Base-by-base conservation (phyloP, 37 sponge, comb jelly and placozoan genomes). In the Geodia barretti region DNA sequence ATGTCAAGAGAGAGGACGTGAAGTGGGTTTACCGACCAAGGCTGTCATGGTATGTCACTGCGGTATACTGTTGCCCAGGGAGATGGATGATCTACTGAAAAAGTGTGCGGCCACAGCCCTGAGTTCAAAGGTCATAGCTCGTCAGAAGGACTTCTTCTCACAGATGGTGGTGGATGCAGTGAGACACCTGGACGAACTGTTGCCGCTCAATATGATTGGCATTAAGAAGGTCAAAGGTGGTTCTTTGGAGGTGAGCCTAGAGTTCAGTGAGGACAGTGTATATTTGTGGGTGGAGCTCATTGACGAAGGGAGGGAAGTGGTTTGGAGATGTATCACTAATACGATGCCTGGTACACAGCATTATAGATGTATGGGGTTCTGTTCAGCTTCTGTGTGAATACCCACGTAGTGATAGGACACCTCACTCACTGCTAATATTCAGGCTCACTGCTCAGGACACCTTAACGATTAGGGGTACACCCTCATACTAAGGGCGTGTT, bases 81-180 rank as follows among this genome's bases (percentile, higher is more conserved):
- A 99, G 73, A 95, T 92, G 85, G 67, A 93, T 0, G 70, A 71
- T 62, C 62, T 99, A 61, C 88, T 99, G 66, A 86, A 94, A 77
- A 97, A 95, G 64, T 99, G 99, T 89, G 99, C 99, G 4, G 82
- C 92, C 35, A 99, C 99, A 0, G 82, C 97, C 0, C 85, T 99
- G 68, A 94, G 95, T 68, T 97, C 97, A 58, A 99, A 99, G 83
- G 81, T 99, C 77, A 90, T 99, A 19, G 93, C 99, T 33, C 84
- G 78, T 39, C 94, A 99, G 86, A 99, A 99, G 85, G 95, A 92
- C 34, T 99, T 97, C 88, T 99, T 99, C 69, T 88, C 99, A 21
- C 90, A 94, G 66, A 97, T 99, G 95, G 99, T 99, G 41, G 99
- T 99, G 29, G 97, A 99, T 72, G 99, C 99, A 35, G 99, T 99